A percentile compares a stretch with the other conserved stretches of the same genome.
These are phyloP conservation scores for Ischnura elegans DNA, from an alignment of 2,888 invertebrate genomes.

Conservation along the genomic window DNA sequence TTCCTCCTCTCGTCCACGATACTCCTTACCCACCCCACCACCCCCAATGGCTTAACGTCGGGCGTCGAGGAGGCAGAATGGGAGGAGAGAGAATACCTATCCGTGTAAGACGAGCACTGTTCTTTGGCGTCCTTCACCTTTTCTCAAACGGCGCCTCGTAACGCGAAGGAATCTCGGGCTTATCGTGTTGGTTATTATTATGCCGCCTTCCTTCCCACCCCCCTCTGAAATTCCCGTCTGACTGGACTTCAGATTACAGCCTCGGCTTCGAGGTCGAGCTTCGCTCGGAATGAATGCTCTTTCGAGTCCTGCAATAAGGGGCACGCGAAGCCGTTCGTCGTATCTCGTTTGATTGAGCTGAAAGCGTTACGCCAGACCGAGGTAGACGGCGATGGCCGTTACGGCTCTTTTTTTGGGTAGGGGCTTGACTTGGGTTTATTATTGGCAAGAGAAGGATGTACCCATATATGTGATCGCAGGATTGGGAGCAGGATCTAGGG, in stretches of 20 bases:
- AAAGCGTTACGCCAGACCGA: not conserved
- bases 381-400: not conserved
- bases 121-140: not conserved
- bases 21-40: not conserved
- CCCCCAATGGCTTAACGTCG: not conserved
- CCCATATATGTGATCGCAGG: too few species aligned
- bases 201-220: not conserved
- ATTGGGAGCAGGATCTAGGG: too few species aligned
- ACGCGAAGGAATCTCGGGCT: not conserved
- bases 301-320: not conserved
- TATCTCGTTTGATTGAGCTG: constrained; percentile 9
- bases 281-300: not conserved
- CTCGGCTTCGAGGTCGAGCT: not conserved
- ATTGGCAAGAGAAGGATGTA: not conserved
- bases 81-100: not conserved
- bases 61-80: not conserved
- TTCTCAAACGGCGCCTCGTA: not conserved
- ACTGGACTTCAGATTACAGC: not conserved
- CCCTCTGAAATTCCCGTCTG: not conserved
- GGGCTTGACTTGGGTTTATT: not conserved
- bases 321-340: not conserved
- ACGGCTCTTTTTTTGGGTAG: not conserved
- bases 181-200: not conserved
- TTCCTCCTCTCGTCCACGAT: not conserved
- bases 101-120: not conserved